A percentile compares a stretch with the other conserved stretches of the same genome.
phyloP scores from a whole-genome alignment of 2,888 invertebrate genomes.

The Amorpha juglandis region DNA sequence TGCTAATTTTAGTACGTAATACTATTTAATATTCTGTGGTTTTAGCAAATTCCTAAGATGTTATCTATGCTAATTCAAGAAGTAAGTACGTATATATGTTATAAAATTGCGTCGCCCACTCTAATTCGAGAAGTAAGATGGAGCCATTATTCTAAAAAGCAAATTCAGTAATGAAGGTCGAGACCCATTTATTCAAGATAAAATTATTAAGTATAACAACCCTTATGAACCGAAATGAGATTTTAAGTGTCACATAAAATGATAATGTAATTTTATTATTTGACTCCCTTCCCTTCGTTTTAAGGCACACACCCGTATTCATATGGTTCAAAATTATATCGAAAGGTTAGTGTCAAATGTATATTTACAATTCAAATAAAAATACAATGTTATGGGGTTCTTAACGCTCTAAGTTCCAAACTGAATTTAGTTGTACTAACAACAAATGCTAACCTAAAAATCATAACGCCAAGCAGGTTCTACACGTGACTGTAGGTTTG shows the following conservation, averaged over 20 bases:
- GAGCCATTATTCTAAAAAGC: constrained; percentile 2
- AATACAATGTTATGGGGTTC: too few relatives aligned
- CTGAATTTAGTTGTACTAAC: too few relatives aligned
- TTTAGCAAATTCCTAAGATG: not conserved
- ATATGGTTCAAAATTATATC: not conserved
- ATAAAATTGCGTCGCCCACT: not conserved
- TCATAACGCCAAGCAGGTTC: too few relatives aligned
- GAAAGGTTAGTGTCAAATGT: too few relatives aligned
- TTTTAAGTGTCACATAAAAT: constrained; percentile 25
- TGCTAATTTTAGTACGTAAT: too few relatives aligned
- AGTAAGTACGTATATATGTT: not conserved
- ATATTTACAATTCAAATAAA: too few relatives aligned
- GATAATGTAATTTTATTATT: constrained; percentile 23
- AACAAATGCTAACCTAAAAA: too few relatives aligned
- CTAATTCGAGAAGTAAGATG: constrained; percentile 9
- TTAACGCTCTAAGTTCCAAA: too few relatives aligned
- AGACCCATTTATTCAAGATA: constrained; percentile 20
- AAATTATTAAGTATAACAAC: constrained; percentile 24
- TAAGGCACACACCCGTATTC: not conserved
- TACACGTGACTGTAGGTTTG: too few relatives aligned
- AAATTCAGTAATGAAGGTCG: constrained; percentile 15
- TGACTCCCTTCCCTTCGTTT: not conserved
- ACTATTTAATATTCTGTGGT: not conserved
- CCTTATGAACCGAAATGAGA: constrained; percentile 24
- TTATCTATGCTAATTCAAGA: constrained; percentile 1